Percentiles rank a stretch among this genome's conserved stretches.
These are phyloP conservation scores for Suricata suricatta DNA, from an alignment of 2,113 vertebrate species.

Conservation along the genomic window DNA sequence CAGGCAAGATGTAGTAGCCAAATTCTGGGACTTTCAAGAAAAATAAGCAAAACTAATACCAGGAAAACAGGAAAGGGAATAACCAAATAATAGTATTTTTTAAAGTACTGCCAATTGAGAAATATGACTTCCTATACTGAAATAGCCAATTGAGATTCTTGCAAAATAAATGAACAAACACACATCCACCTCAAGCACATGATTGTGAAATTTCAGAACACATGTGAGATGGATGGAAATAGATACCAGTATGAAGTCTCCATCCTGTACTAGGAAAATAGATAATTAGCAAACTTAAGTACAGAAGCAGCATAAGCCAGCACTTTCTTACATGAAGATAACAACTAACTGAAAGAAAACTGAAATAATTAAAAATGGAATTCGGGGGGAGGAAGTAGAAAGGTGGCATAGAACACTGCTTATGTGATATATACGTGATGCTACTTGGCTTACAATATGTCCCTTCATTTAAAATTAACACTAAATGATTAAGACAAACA, in stretches of 20 bases:
- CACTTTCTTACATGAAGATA: background rate
- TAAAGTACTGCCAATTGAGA: background rate
- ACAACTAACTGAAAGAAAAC: background rate
- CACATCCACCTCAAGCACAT: background rate
- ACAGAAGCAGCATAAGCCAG: background rate
- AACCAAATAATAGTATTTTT: background rate
- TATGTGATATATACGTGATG: background rate
- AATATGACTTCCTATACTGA: background rate
- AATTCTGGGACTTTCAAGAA: background rate
- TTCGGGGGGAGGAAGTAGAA: background rate
- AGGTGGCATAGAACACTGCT: background rate
- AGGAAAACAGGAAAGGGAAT: background rate
- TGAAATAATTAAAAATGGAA: background rate
- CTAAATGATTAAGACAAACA: background rate
- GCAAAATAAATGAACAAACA: background rate
- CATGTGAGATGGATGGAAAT: background rate
- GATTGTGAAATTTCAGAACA: background rate
- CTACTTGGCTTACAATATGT: background rate
- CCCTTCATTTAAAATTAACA: background rate
- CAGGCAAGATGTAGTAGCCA: background rate
- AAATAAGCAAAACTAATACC: background rate
- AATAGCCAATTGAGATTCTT: background rate
- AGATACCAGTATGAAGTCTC: background rate
- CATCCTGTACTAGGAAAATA: background rate
- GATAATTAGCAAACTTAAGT: background rate